These are phyloP conservation scores for Adelphocoris suturalis DNA, from an alignment of 2,888 invertebrate species.

Conservation along the genomic window DNA sequence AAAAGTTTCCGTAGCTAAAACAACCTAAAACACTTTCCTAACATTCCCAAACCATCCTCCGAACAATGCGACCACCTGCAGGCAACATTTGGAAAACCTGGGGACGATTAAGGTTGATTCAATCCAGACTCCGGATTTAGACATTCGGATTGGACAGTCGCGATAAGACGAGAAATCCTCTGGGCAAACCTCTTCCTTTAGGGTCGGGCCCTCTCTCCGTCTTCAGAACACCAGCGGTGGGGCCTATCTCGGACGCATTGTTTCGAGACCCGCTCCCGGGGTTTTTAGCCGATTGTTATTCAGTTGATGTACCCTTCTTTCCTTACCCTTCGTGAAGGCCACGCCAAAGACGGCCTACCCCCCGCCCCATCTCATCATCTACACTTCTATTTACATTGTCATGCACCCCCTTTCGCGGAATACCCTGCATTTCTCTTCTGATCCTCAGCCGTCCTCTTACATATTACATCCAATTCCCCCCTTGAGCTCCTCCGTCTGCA, in stretches of 20 bases:
- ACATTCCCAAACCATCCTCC: not conserved
- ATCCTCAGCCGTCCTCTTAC: constrained; percentile 61
- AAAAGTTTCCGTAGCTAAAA: too few species aligned
- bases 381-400: constrained; percentile 71
- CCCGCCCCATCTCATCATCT: constrained; percentile 51
- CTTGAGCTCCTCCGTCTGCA: not conserved
- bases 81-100: not conserved
- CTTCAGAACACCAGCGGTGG: not conserved
- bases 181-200: constrained; percentile 11
- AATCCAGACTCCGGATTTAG: constrained; percentile 30
- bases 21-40: too few species aligned
- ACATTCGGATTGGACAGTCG: constrained; percentile 51
- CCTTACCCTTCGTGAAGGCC: constrained; percentile 40
- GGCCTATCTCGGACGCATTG: constrained; percentile 36
- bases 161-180: constrained; percentile 44
- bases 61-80: constrained; percentile 6
- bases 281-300: constrained; percentile 55
- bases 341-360: constrained; percentile 49
- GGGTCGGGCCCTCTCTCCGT: not conserved
- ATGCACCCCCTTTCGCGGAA: constrained; percentile 68
- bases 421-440: constrained; percentile 67
- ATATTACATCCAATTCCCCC: constrained; percentile 60
- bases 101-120: constrained; percentile 10
- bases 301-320: constrained; percentile 61
- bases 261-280: not conserved